These are phyloP conservation scores for Cyanoderma ruficeps DNA, from an alignment of 2,113 vertebrate genomes.

Conservation along the genomic window DNA sequence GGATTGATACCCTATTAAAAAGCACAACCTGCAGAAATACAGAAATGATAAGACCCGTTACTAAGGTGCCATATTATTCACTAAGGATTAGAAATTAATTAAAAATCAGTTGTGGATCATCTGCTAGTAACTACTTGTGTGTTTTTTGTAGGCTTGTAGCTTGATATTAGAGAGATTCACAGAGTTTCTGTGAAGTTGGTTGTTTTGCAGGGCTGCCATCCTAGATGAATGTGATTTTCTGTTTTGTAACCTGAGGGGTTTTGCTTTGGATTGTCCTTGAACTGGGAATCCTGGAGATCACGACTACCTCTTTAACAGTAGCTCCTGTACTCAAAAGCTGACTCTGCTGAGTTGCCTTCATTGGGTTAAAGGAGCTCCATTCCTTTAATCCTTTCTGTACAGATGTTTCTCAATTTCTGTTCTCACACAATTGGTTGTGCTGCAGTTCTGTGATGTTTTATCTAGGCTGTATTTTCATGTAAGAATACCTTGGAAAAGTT, in stretches of 20 bases:
- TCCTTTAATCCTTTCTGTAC: background rate
- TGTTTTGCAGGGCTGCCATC: background rate
- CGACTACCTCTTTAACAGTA: background rate
- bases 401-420: background rate
- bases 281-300: background rate
- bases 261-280: background rate
- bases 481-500: background rate
- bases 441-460: background rate
- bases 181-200: background rate
- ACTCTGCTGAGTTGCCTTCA: background rate
- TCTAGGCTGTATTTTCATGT: background rate
- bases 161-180: background rate
- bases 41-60: background rate
- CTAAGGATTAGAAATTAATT: background rate
- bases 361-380: background rate
- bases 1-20: background rate
- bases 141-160: background rate
- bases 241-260: background rate
- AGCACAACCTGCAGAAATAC: background rate
- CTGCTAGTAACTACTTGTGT: background rate
- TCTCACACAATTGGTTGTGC: background rate
- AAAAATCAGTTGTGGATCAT: background rate
- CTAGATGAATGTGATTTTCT: background rate
- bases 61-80: background rate
- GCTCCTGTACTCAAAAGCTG: background rate